A percentile compares a stretch with the other conserved stretches of the same genome.
phyloP scores from a whole-genome alignment of 2,888 invertebrate genomes.

The Carpatolechia fugitivella region DNA sequence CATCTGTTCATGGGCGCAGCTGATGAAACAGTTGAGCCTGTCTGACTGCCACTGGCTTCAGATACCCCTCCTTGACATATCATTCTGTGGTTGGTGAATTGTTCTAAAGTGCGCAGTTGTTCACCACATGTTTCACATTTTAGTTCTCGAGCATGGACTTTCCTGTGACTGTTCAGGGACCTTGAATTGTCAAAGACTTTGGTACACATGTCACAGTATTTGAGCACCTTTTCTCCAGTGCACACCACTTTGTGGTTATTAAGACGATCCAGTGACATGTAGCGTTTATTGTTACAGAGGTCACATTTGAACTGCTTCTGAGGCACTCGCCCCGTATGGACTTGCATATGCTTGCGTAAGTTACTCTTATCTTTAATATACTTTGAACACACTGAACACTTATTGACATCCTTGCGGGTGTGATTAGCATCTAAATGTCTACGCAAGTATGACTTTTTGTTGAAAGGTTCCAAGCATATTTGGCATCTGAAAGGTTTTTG shows the following conservation, averaged over 20 bases:
- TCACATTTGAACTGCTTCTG: constrained; percentile 79
- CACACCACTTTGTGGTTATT: constrained; percentile 77
- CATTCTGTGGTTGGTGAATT: constrained; percentile 74
- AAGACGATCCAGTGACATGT: constrained; percentile 75
- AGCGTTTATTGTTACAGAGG: constrained; percentile 74
- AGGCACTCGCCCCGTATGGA: constrained; percentile 75
- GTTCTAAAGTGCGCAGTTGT: constrained; percentile 73
- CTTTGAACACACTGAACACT: constrained; percentile 76
- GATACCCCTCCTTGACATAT: constrained; percentile 59
- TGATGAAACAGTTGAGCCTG: constrained; percentile 35
- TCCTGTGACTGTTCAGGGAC: constrained; percentile 76
- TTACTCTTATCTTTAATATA: constrained; percentile 78
- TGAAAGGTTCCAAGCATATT: constrained; percentile 75
- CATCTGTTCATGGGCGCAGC: constrained; percentile 54
- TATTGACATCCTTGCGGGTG: constrained; percentile 76
- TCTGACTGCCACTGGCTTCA: constrained; percentile 52
- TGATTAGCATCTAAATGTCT: constrained; percentile 74
- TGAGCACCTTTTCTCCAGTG: constrained; percentile 72
- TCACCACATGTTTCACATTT: constrained; percentile 76
- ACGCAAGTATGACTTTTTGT: constrained; percentile 72
- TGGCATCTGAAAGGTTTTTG: constrained; percentile 77
- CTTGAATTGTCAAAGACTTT: constrained; percentile 78
- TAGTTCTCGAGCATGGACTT: constrained; percentile 75
- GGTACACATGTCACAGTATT: constrained; percentile 77
- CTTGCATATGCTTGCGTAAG: constrained; percentile 77